These are phyloP conservation scores for Trichoplusia ni DNA, from an alignment of 1,140 invertebrate species.

Conservation along the genomic window DNA sequence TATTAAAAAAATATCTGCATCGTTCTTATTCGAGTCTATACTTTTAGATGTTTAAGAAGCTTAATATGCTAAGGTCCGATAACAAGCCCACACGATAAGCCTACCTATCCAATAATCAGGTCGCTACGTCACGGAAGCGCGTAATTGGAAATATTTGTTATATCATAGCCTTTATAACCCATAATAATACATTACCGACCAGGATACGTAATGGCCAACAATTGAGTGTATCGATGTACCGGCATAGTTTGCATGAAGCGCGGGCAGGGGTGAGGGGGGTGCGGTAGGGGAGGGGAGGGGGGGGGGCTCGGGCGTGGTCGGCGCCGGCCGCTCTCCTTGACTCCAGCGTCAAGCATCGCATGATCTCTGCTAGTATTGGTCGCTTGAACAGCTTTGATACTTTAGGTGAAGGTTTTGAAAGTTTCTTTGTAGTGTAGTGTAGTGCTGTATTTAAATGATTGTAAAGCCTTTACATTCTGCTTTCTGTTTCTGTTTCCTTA, in stretches of 20 bases:
- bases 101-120: constrained; percentile 12
- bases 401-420: constrained; percentile 24
- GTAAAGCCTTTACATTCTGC: too few relatives aligned
- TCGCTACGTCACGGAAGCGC: constrained; percentile 31
- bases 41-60: too few relatives aligned
- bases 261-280: constrained; percentile 40
- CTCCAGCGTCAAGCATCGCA: constrained; percentile 79
- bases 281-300: constrained; percentile 42
- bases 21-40: too few relatives aligned
- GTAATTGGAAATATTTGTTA: constrained; percentile 37
- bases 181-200: constrained; percentile 47
- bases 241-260: constrained; percentile 49
- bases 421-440: too few relatives aligned
- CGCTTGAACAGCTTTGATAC: constrained; percentile 39
- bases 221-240: constrained; percentile 65
- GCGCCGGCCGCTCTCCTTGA: constrained; percentile 80
- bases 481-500: too few relatives aligned
- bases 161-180: constrained; percentile 42
- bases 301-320: constrained; percentile 73
- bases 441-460: too few relatives aligned
- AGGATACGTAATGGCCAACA: constrained; percentile 61
- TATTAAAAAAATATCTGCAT: too few relatives aligned
- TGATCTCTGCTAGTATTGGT: constrained; percentile 63
- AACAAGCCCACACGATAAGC: background rate
- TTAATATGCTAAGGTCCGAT: too few relatives aligned